Evolutionary conservation across 2,888 invertebrate species (phyloP).

Genomic region (Parelbella ahira): DNA sequence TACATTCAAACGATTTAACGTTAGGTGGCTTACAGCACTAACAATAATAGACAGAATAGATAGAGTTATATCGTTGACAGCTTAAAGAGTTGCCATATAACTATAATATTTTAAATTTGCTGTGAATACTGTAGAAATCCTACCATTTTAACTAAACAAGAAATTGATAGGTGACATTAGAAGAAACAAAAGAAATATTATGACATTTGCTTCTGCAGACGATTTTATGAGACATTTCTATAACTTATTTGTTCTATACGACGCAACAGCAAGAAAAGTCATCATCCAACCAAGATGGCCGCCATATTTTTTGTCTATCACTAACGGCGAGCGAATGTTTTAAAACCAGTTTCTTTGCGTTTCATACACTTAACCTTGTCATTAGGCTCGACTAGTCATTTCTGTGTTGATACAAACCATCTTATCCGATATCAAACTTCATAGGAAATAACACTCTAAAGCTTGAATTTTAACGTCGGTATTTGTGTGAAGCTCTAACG

Average conservation of each 20-base stretch:
- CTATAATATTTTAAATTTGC: no score
- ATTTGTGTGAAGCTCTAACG: constrained; percentile 11
- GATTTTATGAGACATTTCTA: constrained; percentile 2
- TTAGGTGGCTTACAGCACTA: no score
- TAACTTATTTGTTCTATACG: constrained; percentile 20
- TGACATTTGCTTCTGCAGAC: no score
- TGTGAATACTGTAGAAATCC: no score
- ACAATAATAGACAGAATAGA: no score
- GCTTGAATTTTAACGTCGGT: constrained; percentile 1
- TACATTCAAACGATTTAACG: no score
- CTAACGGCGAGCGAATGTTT: constrained; percentile 41
- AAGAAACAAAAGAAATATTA: no score
- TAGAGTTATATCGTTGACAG: no score
- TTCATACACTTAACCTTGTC: constrained; percentile 46
- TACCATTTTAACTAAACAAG: no score
- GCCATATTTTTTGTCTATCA: constrained; percentile 42
- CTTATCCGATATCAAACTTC: constrained; percentile 23
- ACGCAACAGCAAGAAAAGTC: constrained; percentile 37
- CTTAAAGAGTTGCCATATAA: no score
- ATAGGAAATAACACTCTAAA: constrained; percentile 9
- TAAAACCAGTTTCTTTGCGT: constrained; percentile 45
- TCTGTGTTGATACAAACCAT: constrained; percentile 34
- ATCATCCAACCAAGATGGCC: constrained; percentile 41
- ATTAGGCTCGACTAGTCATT: constrained; percentile 43
- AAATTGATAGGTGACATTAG: no score